Evolutionary conservation across 2,888 invertebrate species (phyloP), one percentile per base, ranked within the genome.

Genomic region (Aphrophora alni): DNA sequence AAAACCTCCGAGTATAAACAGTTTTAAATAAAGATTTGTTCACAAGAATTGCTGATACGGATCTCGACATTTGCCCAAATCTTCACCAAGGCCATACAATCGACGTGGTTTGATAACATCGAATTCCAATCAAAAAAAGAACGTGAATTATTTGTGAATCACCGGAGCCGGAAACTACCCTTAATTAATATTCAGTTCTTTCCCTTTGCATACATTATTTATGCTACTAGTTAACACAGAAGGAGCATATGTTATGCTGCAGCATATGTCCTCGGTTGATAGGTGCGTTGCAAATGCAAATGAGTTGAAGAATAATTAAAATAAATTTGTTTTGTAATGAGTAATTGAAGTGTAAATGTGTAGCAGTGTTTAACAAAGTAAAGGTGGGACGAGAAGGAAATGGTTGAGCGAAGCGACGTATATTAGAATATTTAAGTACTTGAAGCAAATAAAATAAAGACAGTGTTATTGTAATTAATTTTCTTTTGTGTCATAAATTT

Each of bases 101-200:
- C 17, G 26, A 44, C 75, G 44, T 59, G 59, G 21, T 25, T 26
- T 68, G 59, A 59, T 59, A 59, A 59, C 51, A 51, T 33, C 77
- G 69, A 69, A 68, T 77, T 33, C 77, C 69, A 69, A 77, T 77
- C 69, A 77, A 68, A 51, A 68, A 69, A 38, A 71, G 26, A 33
- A 77, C 77, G 77, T 77, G 77, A 38, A 77, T 38, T 77, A 70
- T 71, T 70, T 71, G 38, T 12, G 77, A 77, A 77, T 71, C 77
- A 77, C 70, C 71, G 44, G 77, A 68, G 77, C 77, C 77, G 77
- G 77, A 77, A 77, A 71, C 77, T 59, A 38, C 21, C 14, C 27
- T 38, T 44, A 77, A 44, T 77, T 77, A 77, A 77, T 77, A 77
- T 77, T 77, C 77, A 59, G 77, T 69, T 38, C 69, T 77, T 27